Base-by-base conservation (phyloP, 2,797 vertebrate genomes). In the Pipistrellus nathusii region DNA sequence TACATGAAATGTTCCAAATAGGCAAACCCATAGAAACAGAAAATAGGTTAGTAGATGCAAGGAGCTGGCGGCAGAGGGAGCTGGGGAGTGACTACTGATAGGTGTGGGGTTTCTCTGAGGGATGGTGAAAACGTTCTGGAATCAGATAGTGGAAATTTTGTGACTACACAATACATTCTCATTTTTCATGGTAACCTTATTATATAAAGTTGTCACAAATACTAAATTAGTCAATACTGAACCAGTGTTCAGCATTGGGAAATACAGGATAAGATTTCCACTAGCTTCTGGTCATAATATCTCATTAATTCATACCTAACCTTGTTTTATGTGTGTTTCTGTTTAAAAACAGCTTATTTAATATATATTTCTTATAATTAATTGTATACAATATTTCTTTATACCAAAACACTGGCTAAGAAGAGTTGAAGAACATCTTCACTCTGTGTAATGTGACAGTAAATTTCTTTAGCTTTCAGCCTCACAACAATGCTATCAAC, bases 341-440 rank as follows among this genome's bases (percentile, higher is more conserved):
- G 35, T 64, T 83, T 78, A 89, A 89, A 94, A 38, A 38, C 7
- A 72, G 23, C 20, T 80, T 85, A 38, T 21, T 75, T 46, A 83
- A 82, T 88, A 57, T 55, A 4, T 72, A 30, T 80, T 72, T 92
- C 41, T 93, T 59, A 38, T 53, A 35, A 68, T 59, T 85, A 85
- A 48, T 75, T 51, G 35, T 41, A n/a, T 32, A 14, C 11, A 75
- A 15, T 20, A 27, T 86, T 78, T 71, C 62, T 59, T 57, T 71
- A 48, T 48, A 62, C 30, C 41, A 68, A 95, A 90, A 62, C 30
- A 86, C 27, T 90, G 66, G 44, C 51, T 59, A 86, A 75, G 69
- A 86, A 93, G 77, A 51, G 75, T 53, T 90, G 51, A 80, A 81
- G 41, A n/a, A 81, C 81, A 85, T 80, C 9, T 30, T 85, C 32